Conservation (phyloP, 2,797 vertebrate genomes). For the Protonibea diacanthus region DNA sequence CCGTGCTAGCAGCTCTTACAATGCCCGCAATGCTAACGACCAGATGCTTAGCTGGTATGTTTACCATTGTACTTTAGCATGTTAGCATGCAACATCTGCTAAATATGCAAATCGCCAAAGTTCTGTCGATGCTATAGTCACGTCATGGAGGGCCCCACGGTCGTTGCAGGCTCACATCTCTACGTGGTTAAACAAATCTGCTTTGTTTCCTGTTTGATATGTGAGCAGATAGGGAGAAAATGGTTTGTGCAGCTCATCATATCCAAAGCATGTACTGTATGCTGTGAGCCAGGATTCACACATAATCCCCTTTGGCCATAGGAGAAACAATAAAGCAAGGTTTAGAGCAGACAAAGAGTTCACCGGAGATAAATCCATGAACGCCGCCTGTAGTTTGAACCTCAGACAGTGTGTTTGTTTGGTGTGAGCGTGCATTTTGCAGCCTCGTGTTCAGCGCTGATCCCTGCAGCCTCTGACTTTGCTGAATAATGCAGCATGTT, state of each 20-base stretch:
- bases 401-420: constrained; percentile 1
- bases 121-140: background rate
- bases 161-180: too few species aligned
- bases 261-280: background rate
- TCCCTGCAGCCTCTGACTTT: background rate
- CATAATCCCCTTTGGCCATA: constrained; percentile 46
- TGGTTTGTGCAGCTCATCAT: constrained; percentile 10
- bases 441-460: constrained; percentile 4
- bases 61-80: too few species aligned
- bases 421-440: background rate
- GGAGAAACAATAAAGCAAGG: constrained; percentile 36
- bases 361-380: constrained; percentile 21
- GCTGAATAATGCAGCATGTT: constrained; percentile 15
- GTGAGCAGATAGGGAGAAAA: background rate
- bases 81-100: background rate
- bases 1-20: too few species aligned
- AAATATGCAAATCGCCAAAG: too few species aligned
- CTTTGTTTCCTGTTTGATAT: constrained; percentile 1
- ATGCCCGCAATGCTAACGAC: too few species aligned
- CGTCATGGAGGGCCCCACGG: background rate
- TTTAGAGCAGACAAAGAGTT: constrained; percentile 24
- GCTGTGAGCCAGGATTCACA: constrained; percentile 18
- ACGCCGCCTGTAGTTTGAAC: constrained; percentile 6
- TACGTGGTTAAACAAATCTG: background rate
- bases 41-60: too few species aligned